Percentiles rank a stretch among this genome's conserved stretches.
Conservation (phyloP, 2,888 invertebrate species). For the Formica aserva region DNA sequence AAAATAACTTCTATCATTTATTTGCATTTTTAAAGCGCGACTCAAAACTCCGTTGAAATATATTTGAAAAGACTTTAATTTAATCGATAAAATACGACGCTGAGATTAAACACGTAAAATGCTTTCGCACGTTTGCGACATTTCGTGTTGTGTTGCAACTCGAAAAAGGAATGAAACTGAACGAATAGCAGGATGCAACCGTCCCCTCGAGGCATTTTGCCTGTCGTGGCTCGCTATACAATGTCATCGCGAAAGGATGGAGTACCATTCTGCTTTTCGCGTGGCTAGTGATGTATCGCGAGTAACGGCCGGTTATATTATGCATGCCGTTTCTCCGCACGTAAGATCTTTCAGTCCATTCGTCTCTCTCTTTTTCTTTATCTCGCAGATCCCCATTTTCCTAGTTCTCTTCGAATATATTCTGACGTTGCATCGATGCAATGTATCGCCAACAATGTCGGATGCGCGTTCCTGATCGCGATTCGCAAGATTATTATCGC, state of each 20-base stretch:
- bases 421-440: constrained; percentile 1
- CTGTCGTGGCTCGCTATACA: constrained; percentile 36
- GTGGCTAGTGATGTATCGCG: constrained; percentile 70
- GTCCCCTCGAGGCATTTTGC: constrained; percentile 28
- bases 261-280: constrained; percentile 53
- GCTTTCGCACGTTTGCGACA: constrained; percentile 51
- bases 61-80: constrained; percentile 17
- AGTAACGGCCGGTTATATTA: constrained; percentile 71
- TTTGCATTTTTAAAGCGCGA: not conserved
- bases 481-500: constrained; percentile 9
- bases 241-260: constrained; percentile 42
- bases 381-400: constrained; percentile 27
- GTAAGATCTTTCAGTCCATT: constrained; percentile 45
- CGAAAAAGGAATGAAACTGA: constrained; percentile 24
- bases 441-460: not conserved
- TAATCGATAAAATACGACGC: constrained; percentile 10
- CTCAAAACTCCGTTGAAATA: not conserved
- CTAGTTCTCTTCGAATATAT: not conserved
- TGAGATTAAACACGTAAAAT: constrained; percentile 41
- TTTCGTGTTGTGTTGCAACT: constrained; percentile 29
- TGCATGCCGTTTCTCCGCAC: constrained; percentile 68
- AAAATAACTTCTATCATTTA: not conserved
- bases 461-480: not conserved
- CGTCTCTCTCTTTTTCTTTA: constrained; percentile 25
- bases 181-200: constrained; percentile 17